phyloP scores from a whole-genome alignment of 2,888 invertebrate genomes.

The Cabera pusaria region DNA sequence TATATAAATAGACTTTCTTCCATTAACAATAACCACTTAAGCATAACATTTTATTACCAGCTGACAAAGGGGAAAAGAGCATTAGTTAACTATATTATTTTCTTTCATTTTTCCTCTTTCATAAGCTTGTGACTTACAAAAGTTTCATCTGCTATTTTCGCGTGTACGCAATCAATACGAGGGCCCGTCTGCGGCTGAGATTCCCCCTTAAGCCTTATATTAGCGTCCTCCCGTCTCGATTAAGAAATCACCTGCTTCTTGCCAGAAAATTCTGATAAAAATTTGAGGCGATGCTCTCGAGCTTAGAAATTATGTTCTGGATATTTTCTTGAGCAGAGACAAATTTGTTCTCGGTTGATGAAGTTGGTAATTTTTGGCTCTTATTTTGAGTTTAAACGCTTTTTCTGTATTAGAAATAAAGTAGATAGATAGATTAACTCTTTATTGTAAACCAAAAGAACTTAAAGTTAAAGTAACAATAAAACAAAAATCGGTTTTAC shows the following conservation, averaged over 20 bases:
- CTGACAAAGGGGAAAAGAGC: conserved; percentile 14
- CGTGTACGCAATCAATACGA: conserved; percentile 38
- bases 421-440: no score
- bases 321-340: not conserved
- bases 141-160: conserved; percentile 28
- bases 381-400: no score
- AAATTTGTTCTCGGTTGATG: conserved; percentile 5
- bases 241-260: conserved; percentile 67
- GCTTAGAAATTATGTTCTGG: no score
- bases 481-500: no score
- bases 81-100: conserved; percentile 4
- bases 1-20: conserved; percentile 17
- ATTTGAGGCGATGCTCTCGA: conserved; percentile 1
- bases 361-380: conserved; percentile 1
- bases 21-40: no score
- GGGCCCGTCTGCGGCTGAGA: conserved; percentile 60
- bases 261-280: conserved; percentile 18
- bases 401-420: no score
- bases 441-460: no score
- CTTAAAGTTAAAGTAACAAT: no score
- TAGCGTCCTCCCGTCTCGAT: conserved; percentile 70
- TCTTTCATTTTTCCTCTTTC: conserved; percentile 15
- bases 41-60: conserved; percentile 16
- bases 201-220: conserved; percentile 74
- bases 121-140: conserved; percentile 16